Base-by-base conservation (phyloP, 2,888 invertebrate species). In the Steinernema hermaphroditum region DNA sequence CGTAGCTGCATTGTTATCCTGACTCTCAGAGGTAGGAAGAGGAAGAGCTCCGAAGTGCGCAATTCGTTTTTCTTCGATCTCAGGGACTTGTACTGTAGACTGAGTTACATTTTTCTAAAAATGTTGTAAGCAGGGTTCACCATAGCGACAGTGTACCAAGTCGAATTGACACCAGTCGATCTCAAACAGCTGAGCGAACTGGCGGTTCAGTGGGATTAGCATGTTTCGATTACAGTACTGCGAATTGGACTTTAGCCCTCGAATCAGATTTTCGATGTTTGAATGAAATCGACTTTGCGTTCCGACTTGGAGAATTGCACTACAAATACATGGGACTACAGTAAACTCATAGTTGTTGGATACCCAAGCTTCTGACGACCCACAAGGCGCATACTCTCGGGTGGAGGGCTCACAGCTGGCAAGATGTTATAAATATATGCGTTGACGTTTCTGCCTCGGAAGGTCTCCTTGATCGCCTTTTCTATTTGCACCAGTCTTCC, bases 161-260 rank as follows among this genome's bases (percentile, higher is more conserved):
- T 62, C 44, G 43, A 83, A 81, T 54, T 77, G 74, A 74, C 85
- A 85, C 85, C 85, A 85, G 72, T 85, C 84, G 16, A 85, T 76
- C 16, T 77, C 72, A 71, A 85, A 84, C 0, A 75, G 71, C 2
- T 78, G 77, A 1, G 73, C 57, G 54, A 85, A 85, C 69, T 82
- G 78, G 49, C 79, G 76, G 72, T 85, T 82, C 74, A 85, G 57
- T 16, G 80, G 80, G 68, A 80, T 79, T 24, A 76, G n/a, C 12
- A 44, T 41, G 44, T 69, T 80, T 22, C 78, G 70, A 37, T 68
- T 72, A 70, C 80, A 80, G 46, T 76, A 81, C 16, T 77, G 43
- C 19, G 76, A 70, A 41, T 81, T 80, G 29, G 49, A 54, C 19
- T 72, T 74, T 29, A 81, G 49, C 6, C 75, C 79, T n/a, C 70